Conservation (phyloP, 2,113 vertebrate species). For the Zosterops pallidus region DNA sequence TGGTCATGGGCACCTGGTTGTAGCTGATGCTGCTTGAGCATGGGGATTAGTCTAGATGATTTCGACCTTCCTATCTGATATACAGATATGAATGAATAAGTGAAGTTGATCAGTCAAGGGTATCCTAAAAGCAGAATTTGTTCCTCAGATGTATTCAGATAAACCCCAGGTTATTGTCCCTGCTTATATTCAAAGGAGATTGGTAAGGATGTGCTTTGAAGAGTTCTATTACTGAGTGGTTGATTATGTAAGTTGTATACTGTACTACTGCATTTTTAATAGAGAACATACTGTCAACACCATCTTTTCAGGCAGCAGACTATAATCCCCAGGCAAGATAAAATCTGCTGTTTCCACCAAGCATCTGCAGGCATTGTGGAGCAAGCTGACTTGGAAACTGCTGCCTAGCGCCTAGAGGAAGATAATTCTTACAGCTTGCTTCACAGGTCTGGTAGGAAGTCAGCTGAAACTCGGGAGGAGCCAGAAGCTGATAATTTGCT, state of each 20-base stretch:
- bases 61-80: not conserved
- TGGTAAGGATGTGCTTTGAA: not conserved
- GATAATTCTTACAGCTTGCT: conserved; percentile 32
- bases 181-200: not conserved
- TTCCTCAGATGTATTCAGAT: not conserved
- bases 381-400: conserved; percentile 24
- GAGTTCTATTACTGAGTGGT: not conserved
- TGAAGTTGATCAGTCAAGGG: not conserved
- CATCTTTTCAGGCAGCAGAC: conserved; percentile 1
- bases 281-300: conserved; percentile 33
- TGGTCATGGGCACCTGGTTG: not conserved
- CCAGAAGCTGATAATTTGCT: not conserved
- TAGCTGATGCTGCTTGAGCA: not conserved
- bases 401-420: not conserved
- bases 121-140: not conserved
- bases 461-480: conserved; percentile 21
- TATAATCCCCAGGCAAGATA: conserved; percentile 16
- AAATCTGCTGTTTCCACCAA: conserved; percentile 47
- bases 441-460: conserved; percentile 16
- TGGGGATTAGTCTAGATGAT: not conserved
- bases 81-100: not conserved
- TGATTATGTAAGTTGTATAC: conserved; percentile 2
- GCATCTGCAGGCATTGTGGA: conserved; percentile 9
- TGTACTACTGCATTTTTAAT: conserved; percentile 26
- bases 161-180: not conserved